phyloP scores from a whole-genome alignment of 2,113 vertebrate species.

The Gambusia affinis region DNA sequence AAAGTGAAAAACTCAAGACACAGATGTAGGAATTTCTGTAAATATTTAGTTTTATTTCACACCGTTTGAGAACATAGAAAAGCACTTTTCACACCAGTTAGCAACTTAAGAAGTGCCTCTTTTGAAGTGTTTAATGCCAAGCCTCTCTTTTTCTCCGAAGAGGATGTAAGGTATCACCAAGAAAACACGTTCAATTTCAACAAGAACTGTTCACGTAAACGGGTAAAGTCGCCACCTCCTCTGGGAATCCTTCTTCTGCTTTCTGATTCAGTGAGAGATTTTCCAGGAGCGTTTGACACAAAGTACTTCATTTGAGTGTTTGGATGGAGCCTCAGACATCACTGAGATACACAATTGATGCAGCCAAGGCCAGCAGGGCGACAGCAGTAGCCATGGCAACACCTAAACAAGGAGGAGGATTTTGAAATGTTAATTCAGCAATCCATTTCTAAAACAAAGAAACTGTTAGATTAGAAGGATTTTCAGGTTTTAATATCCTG shows the following conservation, averaged over 20 bases:
- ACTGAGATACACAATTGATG: conserved; percentile 74
- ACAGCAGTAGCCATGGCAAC: conserved; percentile 67
- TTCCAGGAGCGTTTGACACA: conserved; percentile 9
- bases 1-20: background rate
- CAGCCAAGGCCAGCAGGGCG: conserved; percentile 73
- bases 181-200: too few relatives aligned
- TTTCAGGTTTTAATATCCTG: background rate
- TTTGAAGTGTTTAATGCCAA: background rate
- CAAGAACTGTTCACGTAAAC: background rate
- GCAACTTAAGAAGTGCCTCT: background rate
- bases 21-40: background rate
- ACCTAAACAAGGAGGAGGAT: conserved; percentile 55
- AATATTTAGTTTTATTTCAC: background rate
- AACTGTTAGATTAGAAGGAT: background rate
- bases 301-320: conserved; percentile 28
- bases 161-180: background rate
- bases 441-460: background rate
- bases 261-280: conserved; percentile 1
- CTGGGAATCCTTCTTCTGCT: background rate
- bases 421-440: background rate
- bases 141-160: background rate
- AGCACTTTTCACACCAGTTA: background rate
- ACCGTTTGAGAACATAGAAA: background rate
- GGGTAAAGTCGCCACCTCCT: background rate
- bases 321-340: conserved; percentile 35